Conservation (phyloP, 2,113 vertebrate species). For the Tenebrosternarchus preto region DNA sequence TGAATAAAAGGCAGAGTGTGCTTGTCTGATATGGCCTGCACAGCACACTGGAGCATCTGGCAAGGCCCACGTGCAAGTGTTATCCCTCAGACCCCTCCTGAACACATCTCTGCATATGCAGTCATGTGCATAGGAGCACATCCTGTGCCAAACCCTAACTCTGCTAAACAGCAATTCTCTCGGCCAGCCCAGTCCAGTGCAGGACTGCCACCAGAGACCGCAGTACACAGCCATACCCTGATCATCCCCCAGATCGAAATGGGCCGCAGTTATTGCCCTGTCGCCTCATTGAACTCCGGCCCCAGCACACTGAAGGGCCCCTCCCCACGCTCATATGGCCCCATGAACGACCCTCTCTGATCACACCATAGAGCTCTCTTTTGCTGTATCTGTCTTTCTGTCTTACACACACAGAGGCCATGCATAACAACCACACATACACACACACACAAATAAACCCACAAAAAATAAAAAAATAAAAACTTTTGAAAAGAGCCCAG, state of each 20-base stretch:
- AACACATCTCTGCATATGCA: slow-evolving; percentile 5
- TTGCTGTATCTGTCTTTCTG: too few relatives aligned
- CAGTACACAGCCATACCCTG: slow-evolving; percentile 29
- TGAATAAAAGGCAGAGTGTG: not conserved
- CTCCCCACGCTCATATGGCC: not conserved
- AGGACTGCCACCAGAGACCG: not conserved
- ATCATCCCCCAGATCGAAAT: not conserved
- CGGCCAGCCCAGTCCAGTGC: not conserved
- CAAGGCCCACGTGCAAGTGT: not conserved
- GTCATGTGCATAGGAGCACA: not conserved
- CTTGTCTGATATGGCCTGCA: not conserved
- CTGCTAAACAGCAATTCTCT: not conserved
- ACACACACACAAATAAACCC: not conserved
- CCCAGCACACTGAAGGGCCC: slow-evolving; percentile 23
- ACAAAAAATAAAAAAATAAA: not conserved
- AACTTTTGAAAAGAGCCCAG: not conserved
- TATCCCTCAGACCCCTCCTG: not conserved
- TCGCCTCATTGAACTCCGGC: slow-evolving; percentile 39
- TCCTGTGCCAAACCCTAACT: not conserved
- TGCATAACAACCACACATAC: too few relatives aligned
- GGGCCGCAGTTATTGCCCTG: slow-evolving; percentile 39
- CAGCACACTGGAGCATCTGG: not conserved
- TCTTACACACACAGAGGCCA: not conserved
- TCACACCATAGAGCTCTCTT: not conserved
- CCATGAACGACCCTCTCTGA: too few relatives aligned